Evolutionary conservation across 2,888 invertebrate species (phyloP).

Genomic region (Diachrysia chrysitis): DNA sequence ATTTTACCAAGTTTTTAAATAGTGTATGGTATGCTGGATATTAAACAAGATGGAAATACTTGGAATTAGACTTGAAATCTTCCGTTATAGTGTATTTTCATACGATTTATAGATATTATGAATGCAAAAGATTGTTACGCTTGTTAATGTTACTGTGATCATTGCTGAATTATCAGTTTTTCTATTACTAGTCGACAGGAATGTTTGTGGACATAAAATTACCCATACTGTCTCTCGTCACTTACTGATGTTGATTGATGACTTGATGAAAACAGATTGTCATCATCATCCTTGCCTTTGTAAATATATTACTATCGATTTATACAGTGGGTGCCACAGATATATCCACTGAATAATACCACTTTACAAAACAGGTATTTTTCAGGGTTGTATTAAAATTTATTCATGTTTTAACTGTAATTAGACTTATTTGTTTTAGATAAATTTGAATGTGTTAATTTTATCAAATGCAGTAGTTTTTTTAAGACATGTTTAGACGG

Average conservation of each 20-base stretch:
- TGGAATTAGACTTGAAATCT: conserved; percentile 9
- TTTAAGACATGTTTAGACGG: neutral
- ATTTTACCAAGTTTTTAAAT: conserved; percentile 13
- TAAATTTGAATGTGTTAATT: neutral
- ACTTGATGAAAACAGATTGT: neutral
- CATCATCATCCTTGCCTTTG: neutral
- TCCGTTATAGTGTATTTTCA: conserved; percentile 16
- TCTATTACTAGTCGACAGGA: neutral
- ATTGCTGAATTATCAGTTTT: conserved; percentile 3
- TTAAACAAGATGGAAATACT: neutral
- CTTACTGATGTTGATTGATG: neutral
- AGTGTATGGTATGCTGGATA: neutral
- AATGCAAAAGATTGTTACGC: conserved; percentile 7
- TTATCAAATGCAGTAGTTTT: neutral
- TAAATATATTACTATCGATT: neutral
- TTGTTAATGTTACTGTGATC: conserved; percentile 18
- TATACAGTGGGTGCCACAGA: neutral
- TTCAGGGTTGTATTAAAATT: conserved; percentile 1
- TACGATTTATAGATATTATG: conserved; percentile 12
- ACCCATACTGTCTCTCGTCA: neutral
- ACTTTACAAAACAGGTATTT: conserved; percentile 2
- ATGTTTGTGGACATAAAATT: neutral
- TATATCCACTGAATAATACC: neutral
- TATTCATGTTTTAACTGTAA: neutral
- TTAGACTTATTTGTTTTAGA: neutral